Percentiles rank a stretch among this genome's conserved stretches.
Conservation (phyloP, 2,797 vertebrate genomes). For the Sebastes diaconus region DNA sequence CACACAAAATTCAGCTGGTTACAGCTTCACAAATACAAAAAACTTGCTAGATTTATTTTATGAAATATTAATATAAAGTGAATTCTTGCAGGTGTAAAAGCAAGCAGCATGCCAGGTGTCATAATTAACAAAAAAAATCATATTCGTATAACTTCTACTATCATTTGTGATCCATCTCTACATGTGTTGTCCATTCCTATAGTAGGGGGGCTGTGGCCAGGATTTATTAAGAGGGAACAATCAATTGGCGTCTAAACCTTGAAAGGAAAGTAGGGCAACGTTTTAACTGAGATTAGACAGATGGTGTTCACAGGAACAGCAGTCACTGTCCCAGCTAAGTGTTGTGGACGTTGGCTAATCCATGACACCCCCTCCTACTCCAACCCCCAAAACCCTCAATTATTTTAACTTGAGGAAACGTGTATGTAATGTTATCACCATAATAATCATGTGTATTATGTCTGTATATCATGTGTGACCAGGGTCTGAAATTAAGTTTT, state of each 20-base stretch:
- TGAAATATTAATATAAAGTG: background rate
- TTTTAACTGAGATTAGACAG: slow-evolving; percentile 83
- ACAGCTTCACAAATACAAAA: background rate
- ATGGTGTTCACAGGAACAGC: slow-evolving; percentile 75
- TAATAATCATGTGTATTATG: background rate
- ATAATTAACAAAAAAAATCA: background rate
- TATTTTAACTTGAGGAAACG: slow-evolving; percentile 16
- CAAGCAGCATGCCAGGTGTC: background rate
- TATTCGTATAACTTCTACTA: background rate
- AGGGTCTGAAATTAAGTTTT: background rate
- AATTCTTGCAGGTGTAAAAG: background rate
- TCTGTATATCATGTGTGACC: background rate
- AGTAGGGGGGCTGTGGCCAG: background rate
- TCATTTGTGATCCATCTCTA: background rate
- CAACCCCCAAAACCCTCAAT: slow-evolving; percentile 25
- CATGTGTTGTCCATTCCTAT: slow-evolving; percentile 26
- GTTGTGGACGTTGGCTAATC: slow-evolving; percentile 72
- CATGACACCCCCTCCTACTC: slow-evolving; percentile 8
- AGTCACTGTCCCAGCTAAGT: slow-evolving; percentile 68
- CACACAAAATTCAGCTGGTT: background rate
- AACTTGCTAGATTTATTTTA: background rate
- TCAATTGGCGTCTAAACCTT: slow-evolving; percentile 77
- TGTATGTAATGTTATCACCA: background rate
- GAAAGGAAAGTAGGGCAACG: slow-evolving; percentile 81
- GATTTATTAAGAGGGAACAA: slow-evolving; percentile 60